Evolutionary conservation across 2,797 vertebrate species (phyloP).

Genomic region (Spea hammondii): DNA sequence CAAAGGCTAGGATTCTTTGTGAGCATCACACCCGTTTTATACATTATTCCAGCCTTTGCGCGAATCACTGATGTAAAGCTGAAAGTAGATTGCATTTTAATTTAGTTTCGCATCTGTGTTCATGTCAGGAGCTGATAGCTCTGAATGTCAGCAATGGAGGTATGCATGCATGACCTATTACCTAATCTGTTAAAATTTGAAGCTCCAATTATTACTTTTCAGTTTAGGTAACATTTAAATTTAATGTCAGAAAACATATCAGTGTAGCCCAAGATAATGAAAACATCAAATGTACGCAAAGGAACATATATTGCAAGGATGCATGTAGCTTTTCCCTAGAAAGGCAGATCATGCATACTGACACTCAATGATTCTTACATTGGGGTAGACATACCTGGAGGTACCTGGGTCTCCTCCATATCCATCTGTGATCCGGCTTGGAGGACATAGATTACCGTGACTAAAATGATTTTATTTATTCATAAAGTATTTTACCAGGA

Average conservation of each 20-base stretch:
- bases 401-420: no score
- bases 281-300: background rate
- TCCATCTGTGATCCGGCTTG: no score
- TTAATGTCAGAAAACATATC: constrained; percentile 6
- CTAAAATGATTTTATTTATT: no score
- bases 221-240: constrained; percentile 12
- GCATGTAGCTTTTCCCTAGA: no score
- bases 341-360: no score
- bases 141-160: constrained; percentile 30
- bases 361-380: no score
- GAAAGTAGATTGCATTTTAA: constrained; percentile 20
- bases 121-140: constrained; percentile 12
- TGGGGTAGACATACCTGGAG: no score
- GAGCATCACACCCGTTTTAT: background rate
- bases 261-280: background rate
- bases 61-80: background rate
- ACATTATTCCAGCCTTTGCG: background rate
- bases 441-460: no score
- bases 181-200: constrained; percentile 25
- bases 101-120: constrained; percentile 19
- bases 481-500: no score
- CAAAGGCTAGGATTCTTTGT: constrained; percentile 1
- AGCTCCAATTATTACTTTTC: constrained; percentile 28
- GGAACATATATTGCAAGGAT: no score
- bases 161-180: constrained; percentile 24